phyloP scores from a whole-genome alignment of 2,797 vertebrate species.

The Meriones psammophilus region DNA sequence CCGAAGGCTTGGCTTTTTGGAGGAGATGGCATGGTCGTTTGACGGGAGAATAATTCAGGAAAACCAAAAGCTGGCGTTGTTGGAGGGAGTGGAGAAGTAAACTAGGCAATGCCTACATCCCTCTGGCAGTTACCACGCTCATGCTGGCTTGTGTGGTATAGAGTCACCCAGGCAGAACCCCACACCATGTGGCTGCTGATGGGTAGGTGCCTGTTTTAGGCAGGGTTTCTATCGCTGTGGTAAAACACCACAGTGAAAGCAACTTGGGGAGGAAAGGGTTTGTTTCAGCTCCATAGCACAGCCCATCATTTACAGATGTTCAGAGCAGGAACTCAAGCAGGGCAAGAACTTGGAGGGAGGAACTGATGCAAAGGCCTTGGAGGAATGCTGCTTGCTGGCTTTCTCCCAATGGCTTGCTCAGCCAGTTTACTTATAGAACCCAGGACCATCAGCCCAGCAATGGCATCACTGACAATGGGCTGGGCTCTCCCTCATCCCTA shows the following conservation, averaged over 20 bases:
- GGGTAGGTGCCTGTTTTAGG: not conserved
- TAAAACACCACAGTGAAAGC: not conserved
- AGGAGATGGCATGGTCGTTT: not conserved
- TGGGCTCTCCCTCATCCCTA: not conserved
- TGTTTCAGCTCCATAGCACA: not conserved
- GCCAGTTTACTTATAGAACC: not conserved
- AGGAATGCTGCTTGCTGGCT: not conserved
- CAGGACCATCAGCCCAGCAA: not conserved
- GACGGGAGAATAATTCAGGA: not conserved
- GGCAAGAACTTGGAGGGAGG: not conserved
- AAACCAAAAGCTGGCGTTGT: not conserved
- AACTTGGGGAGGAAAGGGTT: not conserved
- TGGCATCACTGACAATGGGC: not conserved
- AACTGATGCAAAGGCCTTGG: no score
- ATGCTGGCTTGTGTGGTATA: not conserved
- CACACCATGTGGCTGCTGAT: not conserved
- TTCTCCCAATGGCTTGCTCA: not conserved
- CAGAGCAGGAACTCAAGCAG: not conserved
- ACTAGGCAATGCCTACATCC: no score
- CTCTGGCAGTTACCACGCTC: not conserved
- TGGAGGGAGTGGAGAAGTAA: not conserved
- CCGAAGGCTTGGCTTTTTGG: not conserved
- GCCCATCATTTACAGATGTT: not conserved
- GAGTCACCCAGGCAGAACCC: not conserved
- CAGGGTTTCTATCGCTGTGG: not conserved